Evolutionary conservation across 2,888 invertebrate species (phyloP), one percentile per base, ranked within the genome.

Genomic region (Amblyjoppa fuscipennis): DNA sequence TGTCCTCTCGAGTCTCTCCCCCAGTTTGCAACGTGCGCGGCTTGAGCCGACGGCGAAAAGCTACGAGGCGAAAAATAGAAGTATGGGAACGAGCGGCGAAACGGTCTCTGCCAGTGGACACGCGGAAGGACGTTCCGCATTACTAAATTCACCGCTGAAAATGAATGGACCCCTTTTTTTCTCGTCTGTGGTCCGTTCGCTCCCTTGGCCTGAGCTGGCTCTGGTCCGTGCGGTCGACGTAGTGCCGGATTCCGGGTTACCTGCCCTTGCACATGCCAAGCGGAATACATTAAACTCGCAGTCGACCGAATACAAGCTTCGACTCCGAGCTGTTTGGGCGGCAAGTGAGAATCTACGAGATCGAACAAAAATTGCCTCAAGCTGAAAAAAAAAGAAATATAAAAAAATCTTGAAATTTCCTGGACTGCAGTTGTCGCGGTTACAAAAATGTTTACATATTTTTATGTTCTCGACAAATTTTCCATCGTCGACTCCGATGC

Each of bases 121-220:
- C 82, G 66, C 20, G 66, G 76, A 76, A 66, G 82, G 82, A 77
- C 84, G 81, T 69, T 75, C 69, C 69, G 69, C 69, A 80, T 84
- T 80, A 80, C 79, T 80, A 71, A 80, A 80, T 84, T 84, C 51
- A 31, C 83, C 34, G 49, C 71, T 80, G 49, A 66, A 80, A 84
- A 76, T 80, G 64, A 79, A 80, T 76, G 70, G 49, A 83, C 75
- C 45, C 75, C 20, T 53, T 56, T 80, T 83, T 83, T 75, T 82
- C 41, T 53, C 49, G 25, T 25, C 70, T 49, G 34, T 16, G 38
- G 49, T 13, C 66, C 31, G 25, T 38, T 38, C 31, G 34, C 38
- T 38, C 66, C 25, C 41, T 45, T 49, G 41, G 45, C 53, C 71
- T 73, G 66, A 66, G 59, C 41, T 41, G 28, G 51, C 53, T 11